Evolutionary conservation across 2,888 invertebrate species (phyloP), one percentile per base, ranked within the genome.

Genomic region (Tetrapedia diversipes): DNA sequence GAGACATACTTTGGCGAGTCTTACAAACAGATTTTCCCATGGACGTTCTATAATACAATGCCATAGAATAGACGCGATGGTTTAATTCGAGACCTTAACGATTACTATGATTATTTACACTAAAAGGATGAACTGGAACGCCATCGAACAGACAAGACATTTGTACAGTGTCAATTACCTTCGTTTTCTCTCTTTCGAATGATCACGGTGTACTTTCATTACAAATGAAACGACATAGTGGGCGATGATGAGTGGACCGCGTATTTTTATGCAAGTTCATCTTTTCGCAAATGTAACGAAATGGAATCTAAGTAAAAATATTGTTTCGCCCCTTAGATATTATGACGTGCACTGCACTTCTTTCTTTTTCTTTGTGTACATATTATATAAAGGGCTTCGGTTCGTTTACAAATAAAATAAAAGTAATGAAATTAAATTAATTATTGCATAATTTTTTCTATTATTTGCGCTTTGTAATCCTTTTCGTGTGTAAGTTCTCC

Each of bases 91-190:
- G 47, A 51, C 57, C 54, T 75, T 74, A 66, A 66, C 57, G 43
- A 39, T 66, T 60, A 75, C 32, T 47, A 43, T 43, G 51, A 77
- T 70, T 77, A 77, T 77, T 77, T 77, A 77, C 77, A 61, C 53
- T 70, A 77, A 60, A 69, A 34, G 51, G 29, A 43, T 64, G 57
- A 39, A 64, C 29, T 56, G 32, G 64, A 70, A 75, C 74, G 71
- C 54, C 60, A 60, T 47, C 65, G 41, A 72, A 66, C 75, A 71
- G 72, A 56, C 45, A 47, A 34, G 43, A 63, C 51, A 49, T 71
- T 75, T 65, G 59, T 60, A 65, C 71, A 65, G 39, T 24, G 29
- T 59, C 47, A n/a, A 43, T 53, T 22, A 59, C 32, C 11, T 11
- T 43, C 14, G 3, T 16, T 6, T 54, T n/a, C 14, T 11, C 22